These are phyloP conservation scores for Hyposoter didymator DNA, from an alignment of 2,888 invertebrate genomes.

Conservation along the genomic window DNA sequence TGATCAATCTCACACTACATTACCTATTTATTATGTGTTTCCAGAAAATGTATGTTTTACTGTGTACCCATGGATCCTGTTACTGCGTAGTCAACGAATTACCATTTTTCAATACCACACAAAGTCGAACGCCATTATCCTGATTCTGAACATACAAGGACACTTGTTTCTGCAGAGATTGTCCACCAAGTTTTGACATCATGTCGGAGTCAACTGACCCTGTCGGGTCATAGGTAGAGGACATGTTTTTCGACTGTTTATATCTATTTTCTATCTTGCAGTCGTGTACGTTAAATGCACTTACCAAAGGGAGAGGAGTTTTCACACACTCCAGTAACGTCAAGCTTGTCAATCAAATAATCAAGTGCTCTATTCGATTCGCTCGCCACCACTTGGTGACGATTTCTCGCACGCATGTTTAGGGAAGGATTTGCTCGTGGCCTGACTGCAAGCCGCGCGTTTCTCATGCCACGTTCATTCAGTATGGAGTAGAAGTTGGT, in stretches of 20 bases:
- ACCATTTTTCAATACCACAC: background rate
- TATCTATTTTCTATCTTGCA: background rate
- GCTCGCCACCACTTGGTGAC: conserved; percentile 13
- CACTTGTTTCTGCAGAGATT: background rate
- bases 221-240: background rate
- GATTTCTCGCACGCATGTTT: conserved; percentile 24
- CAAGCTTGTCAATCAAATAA: background rate
- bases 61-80: conserved; percentile 10
- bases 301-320: background rate
- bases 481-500: conserved; percentile 24
- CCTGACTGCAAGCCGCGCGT: conserved; percentile 48
- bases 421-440: conserved; percentile 38
- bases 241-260: background rate
- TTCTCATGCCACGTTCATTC: conserved; percentile 58
- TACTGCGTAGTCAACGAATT: conserved; percentile 9
- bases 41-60: background rate
- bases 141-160: background rate
- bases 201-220: background rate
- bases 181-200: background rate
- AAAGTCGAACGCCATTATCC: background rate
- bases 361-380: conserved; percentile 10
- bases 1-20: conserved; percentile 62
- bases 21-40: conserved; percentile 13
- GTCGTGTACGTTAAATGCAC: background rate
- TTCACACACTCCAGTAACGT: conserved; percentile 2